These are phyloP conservation scores for Montipora cactus DNA, from an alignment of 64 coral and sea anemone species.

Conservation along the genomic window DNA sequence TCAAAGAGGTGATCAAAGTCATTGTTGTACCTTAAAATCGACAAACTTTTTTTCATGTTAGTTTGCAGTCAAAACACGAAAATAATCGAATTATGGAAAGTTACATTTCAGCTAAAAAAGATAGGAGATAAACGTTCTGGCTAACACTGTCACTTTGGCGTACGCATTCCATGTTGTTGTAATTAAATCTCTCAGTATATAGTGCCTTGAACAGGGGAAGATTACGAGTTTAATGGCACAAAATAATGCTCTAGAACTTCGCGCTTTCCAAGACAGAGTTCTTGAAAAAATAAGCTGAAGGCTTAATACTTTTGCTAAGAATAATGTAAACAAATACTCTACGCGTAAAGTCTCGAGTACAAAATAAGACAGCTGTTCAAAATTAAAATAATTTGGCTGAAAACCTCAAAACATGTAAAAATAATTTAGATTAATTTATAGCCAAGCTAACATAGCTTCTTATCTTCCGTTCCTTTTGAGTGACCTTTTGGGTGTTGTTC, in stretches of 20 bases:
- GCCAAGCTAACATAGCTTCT: neutral
- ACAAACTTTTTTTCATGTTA: no score
- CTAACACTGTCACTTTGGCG: neutral
- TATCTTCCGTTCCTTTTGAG: neutral
- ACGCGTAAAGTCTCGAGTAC: constrained; percentile 19
- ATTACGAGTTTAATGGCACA: neutral
- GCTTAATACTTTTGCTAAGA: neutral
- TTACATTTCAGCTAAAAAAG: neutral
- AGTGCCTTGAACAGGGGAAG: neutral
- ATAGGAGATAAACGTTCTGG: no score
- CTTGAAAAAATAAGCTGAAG: neutral
- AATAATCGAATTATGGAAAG: constrained; percentile 3
- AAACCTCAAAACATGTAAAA: constrained; percentile 37
- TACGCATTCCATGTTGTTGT: neutral
- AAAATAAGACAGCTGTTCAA: constrained; percentile 16
- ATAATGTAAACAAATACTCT: constrained; percentile 64
- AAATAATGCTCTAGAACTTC: neutral
- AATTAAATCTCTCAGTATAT: neutral
- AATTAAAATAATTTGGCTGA: neutral
- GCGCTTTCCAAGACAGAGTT: neutral
- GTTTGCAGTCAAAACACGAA: neutral
- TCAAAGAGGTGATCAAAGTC: no score
- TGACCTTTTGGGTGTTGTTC: constrained; percentile 56
- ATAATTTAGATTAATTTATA: constrained; percentile 39
- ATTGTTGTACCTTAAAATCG: no score